These are phyloP conservation scores for Aleiodes leptofemur DNA, from an alignment of 2,888 invertebrate species.

Conservation along the genomic window DNA sequence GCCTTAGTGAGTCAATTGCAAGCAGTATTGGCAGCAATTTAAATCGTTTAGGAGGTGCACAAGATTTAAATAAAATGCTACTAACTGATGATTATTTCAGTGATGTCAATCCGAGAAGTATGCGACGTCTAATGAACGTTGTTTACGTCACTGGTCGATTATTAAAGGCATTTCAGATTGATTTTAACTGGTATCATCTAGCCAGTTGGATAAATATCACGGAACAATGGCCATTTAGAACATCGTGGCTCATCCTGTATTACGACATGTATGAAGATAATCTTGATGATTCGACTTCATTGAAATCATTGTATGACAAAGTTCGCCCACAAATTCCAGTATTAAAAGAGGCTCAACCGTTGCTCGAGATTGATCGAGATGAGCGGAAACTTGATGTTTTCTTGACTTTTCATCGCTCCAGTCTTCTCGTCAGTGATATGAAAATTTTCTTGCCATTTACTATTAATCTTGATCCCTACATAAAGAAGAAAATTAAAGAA, in stretches of 20 bases:
- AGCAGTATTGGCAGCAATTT: slow-evolving; percentile 94
- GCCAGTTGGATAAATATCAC: slow-evolving; percentile 99
- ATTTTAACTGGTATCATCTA: slow-evolving; percentile 98
- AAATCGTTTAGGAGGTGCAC: slow-evolving; percentile 86
- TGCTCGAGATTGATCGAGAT: slow-evolving; percentile 95
- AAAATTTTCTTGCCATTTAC: slow-evolving; percentile 98
- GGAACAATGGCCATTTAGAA: slow-evolving; percentile 98
- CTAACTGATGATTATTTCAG: slow-evolving; percentile 99
- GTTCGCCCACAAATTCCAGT: slow-evolving; percentile 88
- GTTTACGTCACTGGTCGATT: slow-evolving; percentile 97
- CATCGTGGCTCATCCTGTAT: slow-evolving; percentile 97
- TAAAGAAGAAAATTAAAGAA: slow-evolving; percentile 97
- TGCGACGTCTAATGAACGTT: slow-evolving; percentile 97
- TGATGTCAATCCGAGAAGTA: slow-evolving; percentile 97
- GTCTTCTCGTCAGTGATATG: slow-evolving; percentile 90
- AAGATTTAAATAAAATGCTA: slow-evolving; percentile 87
- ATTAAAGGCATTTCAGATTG: slow-evolving; percentile 98
- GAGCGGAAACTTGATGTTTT: slow-evolving; percentile 96
- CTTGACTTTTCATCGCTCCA: slow-evolving; percentile 90
- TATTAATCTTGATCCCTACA: slow-evolving; percentile 98
- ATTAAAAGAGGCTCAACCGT: slow-evolving; percentile 90
- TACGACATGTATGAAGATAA: slow-evolving; percentile 93
- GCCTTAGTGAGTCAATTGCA: slow-evolving; percentile 91
- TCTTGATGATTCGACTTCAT: slow-evolving; percentile 89
- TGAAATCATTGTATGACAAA: slow-evolving; percentile 95